phyloP scores from a whole-genome alignment of 2,797 vertebrate genomes.

The Pseudomugil tenellus region DNA sequence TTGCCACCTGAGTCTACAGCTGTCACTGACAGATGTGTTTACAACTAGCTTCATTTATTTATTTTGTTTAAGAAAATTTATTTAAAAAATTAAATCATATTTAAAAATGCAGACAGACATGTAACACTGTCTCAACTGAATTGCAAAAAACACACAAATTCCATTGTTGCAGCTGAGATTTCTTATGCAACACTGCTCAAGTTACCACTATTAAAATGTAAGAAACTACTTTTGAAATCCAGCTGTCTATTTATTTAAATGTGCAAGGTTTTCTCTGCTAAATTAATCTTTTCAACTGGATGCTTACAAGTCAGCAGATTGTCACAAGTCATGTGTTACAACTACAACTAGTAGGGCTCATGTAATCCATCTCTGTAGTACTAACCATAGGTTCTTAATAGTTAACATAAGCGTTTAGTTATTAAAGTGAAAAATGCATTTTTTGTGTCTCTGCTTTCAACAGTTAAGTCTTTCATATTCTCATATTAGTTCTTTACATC shows the following conservation, averaged over 20 bases:
- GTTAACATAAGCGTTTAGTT: background rate
- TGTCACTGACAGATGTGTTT: too few relatives aligned
- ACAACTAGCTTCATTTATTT: too few relatives aligned
- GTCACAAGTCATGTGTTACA: background rate
- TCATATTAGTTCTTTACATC: background rate
- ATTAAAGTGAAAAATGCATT: too few relatives aligned
- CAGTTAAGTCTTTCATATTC: background rate
- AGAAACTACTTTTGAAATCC: background rate
- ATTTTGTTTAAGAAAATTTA: too few relatives aligned
- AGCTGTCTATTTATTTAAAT: constrained; percentile 22
- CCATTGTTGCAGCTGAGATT: too few relatives aligned
- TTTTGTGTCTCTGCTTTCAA: background rate
- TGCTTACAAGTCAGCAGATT: background rate
- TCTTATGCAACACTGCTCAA: background rate
- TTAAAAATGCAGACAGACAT: too few relatives aligned
- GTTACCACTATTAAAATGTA: background rate
- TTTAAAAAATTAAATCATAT: too few relatives aligned
- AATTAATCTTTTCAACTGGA: constrained; percentile 5
- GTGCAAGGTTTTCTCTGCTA: background rate
- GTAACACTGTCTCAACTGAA: too few relatives aligned
- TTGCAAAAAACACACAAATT: too few relatives aligned
- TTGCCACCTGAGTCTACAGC: too few relatives aligned
- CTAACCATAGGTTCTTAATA: background rate
- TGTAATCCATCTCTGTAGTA: background rate
- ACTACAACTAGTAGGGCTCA: background rate